Percentiles rank a stretch among this genome's conserved stretches.
Conservation (phyloP, 2,888 invertebrate species). For the Aradus depressus region DNA sequence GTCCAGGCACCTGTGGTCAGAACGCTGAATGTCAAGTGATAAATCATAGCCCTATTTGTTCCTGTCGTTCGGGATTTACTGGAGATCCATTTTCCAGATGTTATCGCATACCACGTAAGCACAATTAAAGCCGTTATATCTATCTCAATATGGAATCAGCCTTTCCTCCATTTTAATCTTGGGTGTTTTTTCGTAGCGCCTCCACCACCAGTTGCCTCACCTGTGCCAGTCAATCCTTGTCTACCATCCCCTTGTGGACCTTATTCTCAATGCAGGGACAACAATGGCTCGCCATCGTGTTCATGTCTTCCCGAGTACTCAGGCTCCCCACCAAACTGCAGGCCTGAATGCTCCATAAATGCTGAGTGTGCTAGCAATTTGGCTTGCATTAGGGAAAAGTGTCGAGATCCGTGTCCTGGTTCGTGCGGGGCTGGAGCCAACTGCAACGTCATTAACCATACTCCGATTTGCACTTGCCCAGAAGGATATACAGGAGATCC, state of each 20-base stretch:
- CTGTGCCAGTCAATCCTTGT: constrained; percentile 47
- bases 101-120: constrained; percentile 35
- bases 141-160: background rate
- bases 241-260: constrained; percentile 79
- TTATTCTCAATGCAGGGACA: constrained; percentile 66
- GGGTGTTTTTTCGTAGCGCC: constrained; percentile 29
- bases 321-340: constrained; percentile 69
- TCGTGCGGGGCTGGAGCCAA: constrained; percentile 60
- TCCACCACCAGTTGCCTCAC: constrained; percentile 27
- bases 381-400: constrained; percentile 64
- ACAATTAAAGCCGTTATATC: too few relatives aligned
- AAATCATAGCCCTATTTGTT: constrained; percentile 38
- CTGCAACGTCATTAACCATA: constrained; percentile 50
- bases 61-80: constrained; percentile 37
- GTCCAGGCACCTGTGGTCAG: constrained; percentile 36
- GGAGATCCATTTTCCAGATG: constrained; percentile 37
- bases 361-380: constrained; percentile 66
- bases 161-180: constrained; percentile 5
- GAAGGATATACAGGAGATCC: constrained; percentile 48
- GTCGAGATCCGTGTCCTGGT: constrained; percentile 67
- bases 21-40: constrained; percentile 37
- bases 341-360: constrained; percentile 77
- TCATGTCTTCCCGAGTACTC: constrained; percentile 68
- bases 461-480: constrained; percentile 47
- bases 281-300: constrained; percentile 68